phyloP scores from a whole-genome alignment of 1,140 invertebrate species.

The Wiebesia pumilae region DNA sequence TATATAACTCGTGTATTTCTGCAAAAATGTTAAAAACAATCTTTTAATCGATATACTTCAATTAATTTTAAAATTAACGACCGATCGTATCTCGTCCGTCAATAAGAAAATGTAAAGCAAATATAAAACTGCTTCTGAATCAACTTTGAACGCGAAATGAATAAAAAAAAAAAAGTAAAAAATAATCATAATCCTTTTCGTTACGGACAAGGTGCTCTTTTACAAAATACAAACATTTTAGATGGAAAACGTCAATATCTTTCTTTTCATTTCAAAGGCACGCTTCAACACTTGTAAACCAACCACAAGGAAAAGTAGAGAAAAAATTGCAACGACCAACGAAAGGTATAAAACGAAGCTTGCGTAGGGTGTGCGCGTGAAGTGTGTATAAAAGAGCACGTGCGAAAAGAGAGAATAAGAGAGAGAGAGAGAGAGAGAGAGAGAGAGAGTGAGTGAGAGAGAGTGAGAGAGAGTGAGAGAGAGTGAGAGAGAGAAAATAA shows the following conservation, averaged over 20 bases:
- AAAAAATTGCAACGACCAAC: background rate
- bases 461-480: background rate
- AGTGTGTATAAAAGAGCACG: slow-evolving; percentile 22
- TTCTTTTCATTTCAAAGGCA: background rate
- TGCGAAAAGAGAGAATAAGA: background rate
- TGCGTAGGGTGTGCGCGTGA: background rate
- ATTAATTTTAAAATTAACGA: too few relatives aligned
- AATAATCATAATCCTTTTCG: too few relatives aligned
- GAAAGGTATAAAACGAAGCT: background rate
- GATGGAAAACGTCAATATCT: background rate
- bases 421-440: background rate
- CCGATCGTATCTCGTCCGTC: too few relatives aligned
- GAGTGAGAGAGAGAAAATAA: background rate
- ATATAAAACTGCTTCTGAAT: too few relatives aligned
- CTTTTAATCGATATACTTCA: too few relatives aligned
- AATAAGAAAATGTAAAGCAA: too few relatives aligned
- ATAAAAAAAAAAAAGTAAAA: too few relatives aligned
- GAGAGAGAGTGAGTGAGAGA: background rate
- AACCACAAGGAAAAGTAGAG: background rate
- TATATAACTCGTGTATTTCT: too few relatives aligned
- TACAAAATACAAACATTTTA: background rate
- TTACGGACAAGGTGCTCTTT: background rate
- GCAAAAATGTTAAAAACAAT: too few relatives aligned
- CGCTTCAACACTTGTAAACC: background rate
- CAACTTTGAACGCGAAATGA: too few relatives aligned